Evolutionary conservation across 2,888 invertebrate genomes (phyloP).

Genomic region (Encarsia formosa): DNA sequence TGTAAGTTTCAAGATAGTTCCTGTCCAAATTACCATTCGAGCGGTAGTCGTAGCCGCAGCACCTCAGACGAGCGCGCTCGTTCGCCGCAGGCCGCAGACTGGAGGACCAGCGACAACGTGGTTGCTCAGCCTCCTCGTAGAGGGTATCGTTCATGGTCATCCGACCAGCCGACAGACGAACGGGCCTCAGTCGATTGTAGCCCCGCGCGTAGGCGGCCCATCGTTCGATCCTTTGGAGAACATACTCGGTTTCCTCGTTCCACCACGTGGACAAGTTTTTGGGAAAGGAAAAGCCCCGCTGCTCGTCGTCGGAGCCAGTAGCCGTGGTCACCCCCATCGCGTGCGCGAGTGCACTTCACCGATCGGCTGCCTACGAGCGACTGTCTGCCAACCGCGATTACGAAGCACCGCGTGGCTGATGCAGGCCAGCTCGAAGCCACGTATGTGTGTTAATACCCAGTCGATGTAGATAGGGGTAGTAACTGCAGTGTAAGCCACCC

Average conservation of each 20-base stretch:
- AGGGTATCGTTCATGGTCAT: slow-evolving; percentile 36
- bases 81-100: neutral
- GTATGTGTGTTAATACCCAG: too few species aligned
- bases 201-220: slow-evolving; percentile 46
- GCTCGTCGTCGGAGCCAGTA: slow-evolving; percentile 17
- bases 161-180: slow-evolving; percentile 37
- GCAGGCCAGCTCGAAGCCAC: too few species aligned
- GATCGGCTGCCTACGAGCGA: slow-evolving; percentile 5
- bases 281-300: slow-evolving; percentile 17
- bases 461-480: too few species aligned
- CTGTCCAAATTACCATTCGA: slow-evolving; percentile 43
- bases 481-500: too few species aligned
- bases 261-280: slow-evolving; percentile 43
- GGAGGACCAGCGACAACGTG: slow-evolving; percentile 35
- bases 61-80: slow-evolving; percentile 37
- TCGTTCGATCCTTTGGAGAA: slow-evolving; percentile 44
- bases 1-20: slow-evolving; percentile 43
- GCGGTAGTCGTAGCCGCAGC: slow-evolving; percentile 43
- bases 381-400: neutral
- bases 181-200: slow-evolving; percentile 45
- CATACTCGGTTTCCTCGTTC: slow-evolving; percentile 46
- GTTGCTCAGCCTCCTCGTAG: neutral
- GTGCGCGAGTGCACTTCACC: neutral
- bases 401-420: slow-evolving; percentile 3
- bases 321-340: neutral